These are phyloP conservation scores for Fissipunctia ypsillon DNA, from an alignment of 2,888 invertebrate genomes.

Conservation along the genomic window DNA sequence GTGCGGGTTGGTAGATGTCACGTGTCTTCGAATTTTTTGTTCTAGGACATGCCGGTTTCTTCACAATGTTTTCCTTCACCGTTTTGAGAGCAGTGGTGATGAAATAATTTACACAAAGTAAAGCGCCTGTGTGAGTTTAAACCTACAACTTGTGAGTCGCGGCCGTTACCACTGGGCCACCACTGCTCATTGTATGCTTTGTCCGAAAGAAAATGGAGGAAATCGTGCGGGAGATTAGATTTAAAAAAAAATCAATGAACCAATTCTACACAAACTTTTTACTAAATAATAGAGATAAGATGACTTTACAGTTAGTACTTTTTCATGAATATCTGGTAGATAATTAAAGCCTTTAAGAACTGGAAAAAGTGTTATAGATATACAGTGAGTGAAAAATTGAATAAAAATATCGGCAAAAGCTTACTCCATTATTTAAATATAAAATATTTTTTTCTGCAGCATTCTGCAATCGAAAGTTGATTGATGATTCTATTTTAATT, in stretches of 20 bases:
- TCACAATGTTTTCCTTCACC: too few relatives aligned
- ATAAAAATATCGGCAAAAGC: constrained; percentile 51
- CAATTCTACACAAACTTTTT: neutral
- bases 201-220: neutral
- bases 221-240: neutral
- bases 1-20: too few relatives aligned
- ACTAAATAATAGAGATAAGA: neutral
- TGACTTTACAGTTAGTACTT: neutral
- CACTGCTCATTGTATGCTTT: too few relatives aligned
- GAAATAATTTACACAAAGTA: too few relatives aligned
- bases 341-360: neutral
- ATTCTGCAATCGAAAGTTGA: constrained; percentile 48
- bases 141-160: too few relatives aligned
- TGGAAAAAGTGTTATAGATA: neutral
- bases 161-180: too few relatives aligned
- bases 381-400: constrained; percentile 24
- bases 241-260: constrained; percentile 2
- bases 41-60: too few relatives aligned
- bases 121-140: too few relatives aligned
- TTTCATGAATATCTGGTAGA: neutral
- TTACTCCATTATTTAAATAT: constrained; percentile 55
- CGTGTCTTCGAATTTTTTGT: too few relatives aligned
- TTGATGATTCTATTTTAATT: constrained; percentile 42
- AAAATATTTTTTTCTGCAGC: constrained; percentile 36
- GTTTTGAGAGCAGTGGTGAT: too few relatives aligned